Evolutionary conservation across 1,140 invertebrate species (phyloP).

Genomic region (Dinoponera quadriceps): DNA sequence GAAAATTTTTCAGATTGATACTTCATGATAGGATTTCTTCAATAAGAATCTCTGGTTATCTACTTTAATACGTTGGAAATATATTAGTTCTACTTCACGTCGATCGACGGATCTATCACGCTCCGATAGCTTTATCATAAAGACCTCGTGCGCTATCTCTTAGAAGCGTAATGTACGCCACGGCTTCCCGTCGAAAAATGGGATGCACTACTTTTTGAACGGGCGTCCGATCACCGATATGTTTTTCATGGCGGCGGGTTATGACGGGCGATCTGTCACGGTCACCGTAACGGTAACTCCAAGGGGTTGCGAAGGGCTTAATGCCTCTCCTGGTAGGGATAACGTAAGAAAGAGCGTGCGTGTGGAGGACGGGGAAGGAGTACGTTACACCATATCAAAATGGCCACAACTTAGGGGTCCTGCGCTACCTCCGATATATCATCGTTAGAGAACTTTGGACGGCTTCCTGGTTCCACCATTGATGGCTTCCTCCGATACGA

Average conservation of each 20-base stretch:
- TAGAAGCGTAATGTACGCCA: constrained; percentile 46
- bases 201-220: constrained; percentile 56
- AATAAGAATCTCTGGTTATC: neutral
- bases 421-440: constrained; percentile 71
- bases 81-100: constrained; percentile 20
- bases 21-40: neutral
- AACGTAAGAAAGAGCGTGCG: constrained; percentile 61
- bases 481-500: constrained; percentile 72
- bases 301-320: constrained; percentile 64
- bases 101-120: constrained; percentile 25
- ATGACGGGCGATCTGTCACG: constrained; percentile 74
- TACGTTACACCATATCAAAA: constrained; percentile 71
- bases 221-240: constrained; percentile 40
- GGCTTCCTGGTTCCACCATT: constrained; percentile 74
- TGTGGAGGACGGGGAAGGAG: constrained; percentile 60
- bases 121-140: constrained; percentile 30
- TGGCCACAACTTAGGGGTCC: constrained; percentile 71
- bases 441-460: constrained; percentile 76
- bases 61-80: neutral
- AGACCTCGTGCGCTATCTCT: constrained; percentile 21
- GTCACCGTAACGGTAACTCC: constrained; percentile 68
- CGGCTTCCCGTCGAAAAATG: constrained; percentile 39
- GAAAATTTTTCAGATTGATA: neutral
- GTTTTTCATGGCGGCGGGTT: constrained; percentile 67
- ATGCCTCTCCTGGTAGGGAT: constrained; percentile 58